These are phyloP conservation scores for Eutrigla gurnardus DNA, from an alignment of 2,797 vertebrate genomes.

Conservation along the genomic window DNA sequence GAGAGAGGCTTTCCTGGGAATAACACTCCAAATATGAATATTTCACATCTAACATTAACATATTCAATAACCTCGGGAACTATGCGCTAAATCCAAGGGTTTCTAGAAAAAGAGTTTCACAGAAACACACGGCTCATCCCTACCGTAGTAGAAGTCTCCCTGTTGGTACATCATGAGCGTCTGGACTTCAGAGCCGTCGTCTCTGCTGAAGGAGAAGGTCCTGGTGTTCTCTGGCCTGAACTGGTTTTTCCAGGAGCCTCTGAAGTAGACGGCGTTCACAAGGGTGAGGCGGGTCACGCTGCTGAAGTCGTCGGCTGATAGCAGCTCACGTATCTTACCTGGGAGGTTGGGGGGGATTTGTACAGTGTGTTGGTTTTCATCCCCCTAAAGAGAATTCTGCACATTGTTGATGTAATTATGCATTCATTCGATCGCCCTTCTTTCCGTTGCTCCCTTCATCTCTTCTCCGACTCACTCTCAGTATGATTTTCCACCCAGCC, in stretches of 20 bases:
- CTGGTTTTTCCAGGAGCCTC: conserved; percentile 98
- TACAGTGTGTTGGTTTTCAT: neutral
- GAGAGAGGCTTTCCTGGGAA: conserved; percentile 31
- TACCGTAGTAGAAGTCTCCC: conserved; percentile 98
- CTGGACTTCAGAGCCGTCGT: conserved; percentile 97
- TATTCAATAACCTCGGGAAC: conserved; percentile 70
- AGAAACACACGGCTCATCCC: conserved; percentile 26
- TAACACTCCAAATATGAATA: conserved; percentile 57
- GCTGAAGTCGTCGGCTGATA: conserved; percentile 92
- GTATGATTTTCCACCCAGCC: conserved; percentile 97
- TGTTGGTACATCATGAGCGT: conserved; percentile 99
- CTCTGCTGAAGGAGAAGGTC: conserved; percentile 97
- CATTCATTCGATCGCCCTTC: neutral
- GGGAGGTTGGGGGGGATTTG: conserved; percentile 16
- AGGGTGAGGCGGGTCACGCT: conserved; percentile 90
- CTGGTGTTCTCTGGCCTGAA: conserved; percentile 97
- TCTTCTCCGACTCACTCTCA: conserved; percentile 87
- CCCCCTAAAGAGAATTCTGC: neutral
- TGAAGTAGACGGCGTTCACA: conserved; percentile 96
- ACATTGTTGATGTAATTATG: neutral
- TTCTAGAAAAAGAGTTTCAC: conserved; percentile 19
- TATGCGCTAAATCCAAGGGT: conserved; percentile 37
- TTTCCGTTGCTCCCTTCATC: neutral
- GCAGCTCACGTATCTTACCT: conserved; percentile 94
- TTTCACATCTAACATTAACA: conserved; percentile 65